A percentile compares a stretch with the other conserved stretches of the same genome.
Evolutionary conservation across 2,888 invertebrate genomes (phyloP).

Genomic region (Agrochola macilenta): DNA sequence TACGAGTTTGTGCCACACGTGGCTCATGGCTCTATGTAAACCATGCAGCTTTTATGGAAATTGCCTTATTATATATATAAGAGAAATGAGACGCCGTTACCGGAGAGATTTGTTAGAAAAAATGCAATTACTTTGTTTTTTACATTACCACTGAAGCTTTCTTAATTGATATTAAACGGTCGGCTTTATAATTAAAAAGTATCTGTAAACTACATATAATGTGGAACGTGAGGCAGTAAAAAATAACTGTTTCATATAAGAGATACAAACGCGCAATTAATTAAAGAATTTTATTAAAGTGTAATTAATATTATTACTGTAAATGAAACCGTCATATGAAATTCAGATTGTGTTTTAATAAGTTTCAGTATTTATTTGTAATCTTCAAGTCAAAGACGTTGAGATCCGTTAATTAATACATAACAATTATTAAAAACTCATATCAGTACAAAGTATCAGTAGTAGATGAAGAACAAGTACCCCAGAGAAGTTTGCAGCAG

Average conservation of each 20-base stretch:
- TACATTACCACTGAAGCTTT: neutral
- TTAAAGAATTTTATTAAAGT: slow-evolving; percentile 7
- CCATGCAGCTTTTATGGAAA: slow-evolving; percentile 82
- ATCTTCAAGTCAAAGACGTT: neutral
- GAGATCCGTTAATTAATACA: slow-evolving; percentile 13
- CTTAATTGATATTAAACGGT: slow-evolving; percentile 54
- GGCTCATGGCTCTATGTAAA: slow-evolving; percentile 79
- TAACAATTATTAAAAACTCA: slow-evolving; percentile 22
- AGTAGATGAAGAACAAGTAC: slow-evolving; percentile 48
- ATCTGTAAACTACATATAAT: slow-evolving; percentile 19
- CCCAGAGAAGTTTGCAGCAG: slow-evolving; percentile 71
- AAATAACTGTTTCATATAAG: slow-evolving; percentile 1
- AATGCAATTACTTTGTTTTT: slow-evolving; percentile 65
- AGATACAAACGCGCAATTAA: neutral
- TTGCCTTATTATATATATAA: slow-evolving; percentile 74
- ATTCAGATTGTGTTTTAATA: neutral
- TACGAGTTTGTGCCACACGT: slow-evolving; percentile 77
- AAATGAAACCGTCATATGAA: too few relatives aligned
- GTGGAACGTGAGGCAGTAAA: slow-evolving; percentile 16
- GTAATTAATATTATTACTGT: neutral
- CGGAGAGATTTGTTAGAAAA: slow-evolving; percentile 71
- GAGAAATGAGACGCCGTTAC: slow-evolving; percentile 72
- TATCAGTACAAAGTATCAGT: slow-evolving; percentile 23
- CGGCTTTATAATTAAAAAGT: slow-evolving; percentile 22
- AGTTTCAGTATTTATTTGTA: neutral